Conservation (phyloP, 2,113 vertebrate species). For the Bubalus kerabau region DNA sequence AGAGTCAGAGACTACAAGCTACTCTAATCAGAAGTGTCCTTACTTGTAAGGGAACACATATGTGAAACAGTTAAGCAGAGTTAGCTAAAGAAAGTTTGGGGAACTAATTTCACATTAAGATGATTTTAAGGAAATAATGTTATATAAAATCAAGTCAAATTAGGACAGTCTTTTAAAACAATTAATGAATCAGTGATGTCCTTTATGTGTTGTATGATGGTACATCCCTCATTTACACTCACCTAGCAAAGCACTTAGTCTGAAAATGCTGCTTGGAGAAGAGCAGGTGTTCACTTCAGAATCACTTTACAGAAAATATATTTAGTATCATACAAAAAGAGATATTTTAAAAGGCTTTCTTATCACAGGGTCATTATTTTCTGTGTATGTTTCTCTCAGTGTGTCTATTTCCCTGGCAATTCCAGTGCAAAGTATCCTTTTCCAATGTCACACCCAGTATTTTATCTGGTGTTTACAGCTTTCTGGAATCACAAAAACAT, state of each 20-base stretch:
- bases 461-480: neutral
- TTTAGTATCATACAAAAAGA: neutral
- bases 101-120: slow-evolving; percentile 13
- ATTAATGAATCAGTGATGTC: neutral
- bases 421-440: neutral
- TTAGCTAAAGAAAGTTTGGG: neutral
- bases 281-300: neutral
- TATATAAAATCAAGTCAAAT: neutral
- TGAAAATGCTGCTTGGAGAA: neutral
- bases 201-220: neutral
- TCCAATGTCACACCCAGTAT: neutral
- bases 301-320: neutral
- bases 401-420: neutral
- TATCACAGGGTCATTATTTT: accelerated
- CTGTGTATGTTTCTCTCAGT: neutral
- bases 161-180: neutral
- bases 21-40: neutral
- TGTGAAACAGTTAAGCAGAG: neutral
- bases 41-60: slow-evolving; percentile 45
- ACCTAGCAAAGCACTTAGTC: neutral
- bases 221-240: neutral
- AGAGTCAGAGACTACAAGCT: slow-evolving; percentile 14
- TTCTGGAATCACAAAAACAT: neutral
- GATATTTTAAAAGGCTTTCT: neutral
- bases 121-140: neutral